Evolutionary conservation across 2,888 invertebrate species (phyloP), one percentile per base, ranked within the genome.

Genomic region (Adineta ricciae): DNA sequence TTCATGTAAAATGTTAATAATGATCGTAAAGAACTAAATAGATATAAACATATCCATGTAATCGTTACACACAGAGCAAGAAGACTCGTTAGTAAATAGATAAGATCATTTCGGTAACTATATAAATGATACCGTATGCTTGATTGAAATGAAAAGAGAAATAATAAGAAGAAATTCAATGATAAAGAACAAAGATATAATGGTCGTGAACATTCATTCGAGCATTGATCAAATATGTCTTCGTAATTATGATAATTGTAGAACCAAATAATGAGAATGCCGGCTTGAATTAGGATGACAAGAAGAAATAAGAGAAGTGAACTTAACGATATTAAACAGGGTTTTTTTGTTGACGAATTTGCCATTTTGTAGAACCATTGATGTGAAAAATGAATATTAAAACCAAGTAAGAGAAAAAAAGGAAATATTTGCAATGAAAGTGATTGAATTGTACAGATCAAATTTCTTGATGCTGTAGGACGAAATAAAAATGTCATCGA

Each of bases 61-160:
- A 78, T 78, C 24, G 78, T 38, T 24, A 78, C 9, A 24, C 78
- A 41, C 41, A 78, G 4, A 7, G 78, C 38, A 1, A 41, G 24
- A 41, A 78, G n/a, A 41, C 78, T 41, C n/a, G 78, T n/a, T n/a
- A 78, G n/a, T 78, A 78, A n/a, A 78, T 78, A 41, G n/a, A 78
- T 41, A 1, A 78, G 41, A 78, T 78, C 78, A n/a, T 2, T 41
- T 78, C 11, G n/a, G n/a, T 32, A 41, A 78, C n/a, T 41, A 41
- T 41, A n/a, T 11, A 78, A n/a, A 78, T 78, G 78, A 78, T 78
- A 78, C 41, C 78, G 41, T 41, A 78, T 78, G n/a, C 41, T 41
- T n/a, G 78, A 78, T 78, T 78, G 78, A 41, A 78, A 38, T 78
- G 78, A 78, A 78, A 24, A 78, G 14, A 41, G 41, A 41, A 78